Evolutionary conservation across 2,113 vertebrate genomes (phyloP).

Genomic region (Salvelinus sp.): DNA sequence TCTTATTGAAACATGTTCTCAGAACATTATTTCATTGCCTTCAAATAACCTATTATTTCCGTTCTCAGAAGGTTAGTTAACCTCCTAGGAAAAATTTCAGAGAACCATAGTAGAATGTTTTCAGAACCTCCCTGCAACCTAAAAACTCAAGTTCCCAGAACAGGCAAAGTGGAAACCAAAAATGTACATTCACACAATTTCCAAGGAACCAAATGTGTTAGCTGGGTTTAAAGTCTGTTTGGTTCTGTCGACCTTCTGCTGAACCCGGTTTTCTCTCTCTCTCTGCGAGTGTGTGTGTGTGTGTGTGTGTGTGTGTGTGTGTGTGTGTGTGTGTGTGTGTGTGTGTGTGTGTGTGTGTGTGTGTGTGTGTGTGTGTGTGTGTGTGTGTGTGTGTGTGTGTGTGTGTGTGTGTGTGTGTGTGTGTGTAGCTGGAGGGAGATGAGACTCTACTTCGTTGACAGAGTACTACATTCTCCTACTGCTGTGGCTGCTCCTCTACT

Average conservation of each 20-base stretch:
- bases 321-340: background rate
- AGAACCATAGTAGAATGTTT: too few species aligned
- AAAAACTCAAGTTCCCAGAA: too few species aligned
- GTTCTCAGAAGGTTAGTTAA: too few species aligned
- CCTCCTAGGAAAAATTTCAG: too few species aligned
- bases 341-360: background rate
- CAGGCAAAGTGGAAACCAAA: too few species aligned
- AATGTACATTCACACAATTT: too few species aligned
- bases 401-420: too few species aligned
- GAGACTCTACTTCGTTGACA: background rate
- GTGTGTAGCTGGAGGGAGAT: background rate
- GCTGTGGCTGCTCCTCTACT: slow-evolving; percentile 90
- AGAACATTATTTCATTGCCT: too few species aligned
- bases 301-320: background rate
- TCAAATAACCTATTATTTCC: too few species aligned
- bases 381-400: background rate
- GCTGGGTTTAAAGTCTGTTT: background rate
- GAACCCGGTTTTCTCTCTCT: background rate
- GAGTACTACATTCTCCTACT: slow-evolving; percentile 84
- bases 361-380: background rate
- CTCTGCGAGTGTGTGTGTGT: background rate
- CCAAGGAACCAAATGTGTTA: too few species aligned
- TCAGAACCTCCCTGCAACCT: too few species aligned
- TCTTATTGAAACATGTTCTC: too few species aligned
- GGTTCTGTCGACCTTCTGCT: background rate